phyloP scores from a whole-genome alignment of 23 tunicate species.

The Ciona savignyi region DNA sequence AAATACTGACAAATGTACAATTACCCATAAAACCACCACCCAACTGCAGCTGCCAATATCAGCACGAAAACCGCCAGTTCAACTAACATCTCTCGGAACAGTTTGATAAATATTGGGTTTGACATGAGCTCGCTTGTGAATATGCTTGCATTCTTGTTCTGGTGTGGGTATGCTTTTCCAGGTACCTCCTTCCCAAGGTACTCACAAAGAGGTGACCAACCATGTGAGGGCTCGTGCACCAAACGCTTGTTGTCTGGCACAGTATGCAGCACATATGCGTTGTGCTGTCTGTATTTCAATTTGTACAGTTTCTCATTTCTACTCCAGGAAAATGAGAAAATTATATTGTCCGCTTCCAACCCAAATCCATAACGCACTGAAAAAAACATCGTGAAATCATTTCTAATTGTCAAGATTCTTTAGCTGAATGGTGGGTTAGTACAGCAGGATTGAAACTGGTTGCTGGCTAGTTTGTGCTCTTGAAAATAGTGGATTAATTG shows the following conservation, averaged over 20 bases:
- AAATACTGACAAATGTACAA: constrained; percentile 60
- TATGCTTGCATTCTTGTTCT: constrained; percentile 45
- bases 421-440: too few species aligned
- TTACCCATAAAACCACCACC: too few species aligned
- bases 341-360: neutral
- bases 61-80: neutral
- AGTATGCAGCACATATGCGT: constrained; percentile 52
- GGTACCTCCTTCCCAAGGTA: constrained; percentile 44
- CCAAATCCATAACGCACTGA: constrained; percentile 34
- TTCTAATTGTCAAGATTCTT: too few species aligned
- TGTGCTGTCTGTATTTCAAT: constrained; percentile 64
- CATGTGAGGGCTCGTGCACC: constrained; percentile 32
- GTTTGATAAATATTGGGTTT: constrained; percentile 6
- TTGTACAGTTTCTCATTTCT: constrained; percentile 63
- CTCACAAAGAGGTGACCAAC: constrained; percentile 56
- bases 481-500: too few species aligned
- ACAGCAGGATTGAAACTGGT: too few species aligned
- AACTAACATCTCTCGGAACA: constrained; percentile 5
- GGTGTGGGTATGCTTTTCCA: constrained; percentile 55
- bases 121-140: constrained; percentile 23
- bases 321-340: constrained; percentile 2
- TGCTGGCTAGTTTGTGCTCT: too few species aligned
- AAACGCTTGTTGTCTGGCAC: constrained; percentile 45
- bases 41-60: neutral
- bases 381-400: too few species aligned